These are phyloP conservation scores for Puma concolor DNA, from an alignment of 2,113 vertebrate genomes.

Conservation along the genomic window DNA sequence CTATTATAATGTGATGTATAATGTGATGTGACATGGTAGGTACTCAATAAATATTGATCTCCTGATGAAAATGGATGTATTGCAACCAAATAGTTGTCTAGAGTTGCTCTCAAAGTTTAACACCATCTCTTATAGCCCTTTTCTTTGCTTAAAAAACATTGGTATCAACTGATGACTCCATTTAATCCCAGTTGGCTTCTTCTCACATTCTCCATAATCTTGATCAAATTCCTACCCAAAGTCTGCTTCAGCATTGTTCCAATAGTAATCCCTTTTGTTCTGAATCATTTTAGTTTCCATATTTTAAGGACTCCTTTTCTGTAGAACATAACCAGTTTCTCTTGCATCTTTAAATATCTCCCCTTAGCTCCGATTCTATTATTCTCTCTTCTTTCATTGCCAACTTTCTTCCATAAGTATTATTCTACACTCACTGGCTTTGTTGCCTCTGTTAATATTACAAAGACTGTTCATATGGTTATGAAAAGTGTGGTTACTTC, in stretches of 20 bases:
- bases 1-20: not conserved
- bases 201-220: not conserved
- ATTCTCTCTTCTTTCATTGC: not conserved
- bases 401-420: not conserved
- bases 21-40: not conserved
- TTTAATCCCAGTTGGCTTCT: not conserved
- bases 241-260: not conserved
- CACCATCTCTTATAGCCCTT: not conserved
- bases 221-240: not conserved
- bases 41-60: not conserved
- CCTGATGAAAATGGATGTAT: not conserved
- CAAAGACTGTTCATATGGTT: not conserved
- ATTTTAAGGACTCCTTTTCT: constrained; percentile 5
- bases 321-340: not conserved
- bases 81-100: not conserved
- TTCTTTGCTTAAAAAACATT: not conserved
- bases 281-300: not conserved
- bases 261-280: not conserved
- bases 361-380: not conserved
- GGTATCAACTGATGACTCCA: not conserved
- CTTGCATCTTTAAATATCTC: not conserved
- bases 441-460: not conserved
- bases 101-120: constrained; percentile 2
- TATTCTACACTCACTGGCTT: not conserved
- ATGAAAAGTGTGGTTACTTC: not conserved